phyloP scores from a whole-genome alignment of 35 echinoderm and acorn worm species.

The Apostichopus californicus region DNA sequence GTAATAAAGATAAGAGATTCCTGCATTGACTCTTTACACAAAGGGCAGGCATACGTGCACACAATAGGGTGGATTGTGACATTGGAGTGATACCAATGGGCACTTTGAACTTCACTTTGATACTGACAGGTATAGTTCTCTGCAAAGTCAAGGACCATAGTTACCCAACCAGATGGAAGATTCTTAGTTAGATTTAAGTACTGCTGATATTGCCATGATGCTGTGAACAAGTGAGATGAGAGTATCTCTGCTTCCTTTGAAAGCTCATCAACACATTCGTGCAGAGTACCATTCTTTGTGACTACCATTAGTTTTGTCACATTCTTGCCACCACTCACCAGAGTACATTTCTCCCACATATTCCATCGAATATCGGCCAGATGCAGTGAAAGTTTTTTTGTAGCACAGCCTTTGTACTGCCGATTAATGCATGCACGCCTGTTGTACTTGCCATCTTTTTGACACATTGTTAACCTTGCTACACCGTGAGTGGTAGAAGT shows the following conservation, averaged over 20 bases:
- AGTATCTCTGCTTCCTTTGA: slow-evolving; percentile 5
- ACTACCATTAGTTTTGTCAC: too few species aligned
- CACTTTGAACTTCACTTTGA: slow-evolving; percentile 45
- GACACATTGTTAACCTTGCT: neutral
- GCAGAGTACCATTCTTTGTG: too few species aligned
- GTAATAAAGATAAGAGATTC: slow-evolving; percentile 22
- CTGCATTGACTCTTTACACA: neutral
- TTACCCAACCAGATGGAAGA: neutral
- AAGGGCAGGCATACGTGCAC: neutral
- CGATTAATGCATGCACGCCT: neutral
- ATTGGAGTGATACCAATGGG: slow-evolving; percentile 25
- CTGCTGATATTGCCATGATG: slow-evolving; percentile 56
- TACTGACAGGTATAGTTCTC: slow-evolving; percentile 41
- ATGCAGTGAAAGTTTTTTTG: too few species aligned
- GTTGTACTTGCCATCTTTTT: neutral
- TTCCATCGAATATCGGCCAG: too few species aligned
- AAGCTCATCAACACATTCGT: too few species aligned
- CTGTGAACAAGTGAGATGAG: slow-evolving; percentile 37
- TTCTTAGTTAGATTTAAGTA: slow-evolving; percentile 45
- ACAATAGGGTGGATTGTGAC: slow-evolving; percentile 37
- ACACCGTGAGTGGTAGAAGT: neutral
- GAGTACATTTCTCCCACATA: too few species aligned
- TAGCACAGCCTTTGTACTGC: neutral
- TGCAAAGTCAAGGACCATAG: slow-evolving; percentile 53
- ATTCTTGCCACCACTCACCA: too few species aligned